Base-by-base conservation (phyloP, 2,797 vertebrate genomes). In the Parambassis ranga region DNA sequence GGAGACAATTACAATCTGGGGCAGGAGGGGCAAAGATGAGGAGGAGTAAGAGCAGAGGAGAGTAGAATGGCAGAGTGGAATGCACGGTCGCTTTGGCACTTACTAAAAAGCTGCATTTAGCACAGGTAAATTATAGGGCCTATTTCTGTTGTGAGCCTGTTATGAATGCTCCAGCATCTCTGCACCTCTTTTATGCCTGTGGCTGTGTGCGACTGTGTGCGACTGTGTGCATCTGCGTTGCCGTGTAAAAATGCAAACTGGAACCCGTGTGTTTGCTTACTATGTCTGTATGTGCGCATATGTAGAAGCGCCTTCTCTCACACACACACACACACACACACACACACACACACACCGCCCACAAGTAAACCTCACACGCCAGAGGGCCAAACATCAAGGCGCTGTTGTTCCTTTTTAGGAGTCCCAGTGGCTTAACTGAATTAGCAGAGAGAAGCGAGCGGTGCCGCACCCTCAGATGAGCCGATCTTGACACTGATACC, bases 341-440 rank as follows among this genome's bases (percentile, higher is more conserved):
- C n/a, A n/a, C n/a, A n/a, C n/a, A n/a, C n/a, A n/a, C 57, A 61
- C 77, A 82, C 68, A 26, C 81, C 80, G 41, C 87, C 87, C 81
- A 84, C 89, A 87, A 88, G 84, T 83, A 83, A 85, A 73, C 61
- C 82, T 75, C 39, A 22, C 41, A 55, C 3, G 75, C 88, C 86
- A 81, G 81, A 88, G 87, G 88, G 82, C 77, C 80, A 86, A 84
- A 89, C 86, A 90, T 88, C 81, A 89, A 85, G 85, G 75, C 70
- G 0, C 69, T 41, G 72, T 72, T 79, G 73, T 77, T 84, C 53
- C 81, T 83, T 84, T 84, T 87, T 85, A 82, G 68, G 63, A 81
- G 79, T 84, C 77, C 79, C 77, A 71, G 83, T 78, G 75, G 85
- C 56, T 88, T 67, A 71, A 81, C 73, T 67, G 78, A 81, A 86